Evolutionary conservation across 1,140 invertebrate genomes (phyloP), one percentile per base, ranked within the genome.

Genomic region (Thaumetopoea pityocampa): DNA sequence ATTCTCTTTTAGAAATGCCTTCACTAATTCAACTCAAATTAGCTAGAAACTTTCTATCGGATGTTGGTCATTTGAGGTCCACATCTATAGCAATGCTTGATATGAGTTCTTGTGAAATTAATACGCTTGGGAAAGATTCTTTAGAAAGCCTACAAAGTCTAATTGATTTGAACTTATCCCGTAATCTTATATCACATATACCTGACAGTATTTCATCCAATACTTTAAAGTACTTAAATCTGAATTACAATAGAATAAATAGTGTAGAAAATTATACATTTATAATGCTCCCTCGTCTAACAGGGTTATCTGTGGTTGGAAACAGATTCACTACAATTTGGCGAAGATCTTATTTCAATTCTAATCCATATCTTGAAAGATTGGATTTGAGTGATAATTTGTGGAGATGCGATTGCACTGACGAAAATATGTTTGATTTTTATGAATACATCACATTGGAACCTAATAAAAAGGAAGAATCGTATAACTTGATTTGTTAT

Each of bases 381-480:
- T 61, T 92, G 5, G 76, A 85, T 62, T 50, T 93, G 23, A 79
- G 87, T 5, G 90, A 92, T 34, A 93, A 93, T 77, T 90, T 90
- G 41, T 93, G 92, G 92, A 73, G 88, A 37, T 93, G 92, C 62
- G 88, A 92, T 38, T 93, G 92, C 47, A 49, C 57, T 3, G 87
- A 86, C 48, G 37, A 55, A 0, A 77, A 88, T 22, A 83, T 92
- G 48, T 83, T 86, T 37, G 67, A 86, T 11, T 88, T 89, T 49
- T 91, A 88, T 43, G 74, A 87, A 27, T 92, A 77, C 63, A 57
- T 92, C 5, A 89, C 85, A 0, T 62, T 85, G 11, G 80, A 86
- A 38, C 86, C 88, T n/a, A 72, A 84, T n/a, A 89, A 89, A 65
- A 87, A 88, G 33, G 78, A 82, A 60, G 71, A 81, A 46, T 78